These are phyloP conservation scores for Lacanobia oleracea DNA, from an alignment of 2,888 invertebrate genomes.

Conservation along the genomic window DNA sequence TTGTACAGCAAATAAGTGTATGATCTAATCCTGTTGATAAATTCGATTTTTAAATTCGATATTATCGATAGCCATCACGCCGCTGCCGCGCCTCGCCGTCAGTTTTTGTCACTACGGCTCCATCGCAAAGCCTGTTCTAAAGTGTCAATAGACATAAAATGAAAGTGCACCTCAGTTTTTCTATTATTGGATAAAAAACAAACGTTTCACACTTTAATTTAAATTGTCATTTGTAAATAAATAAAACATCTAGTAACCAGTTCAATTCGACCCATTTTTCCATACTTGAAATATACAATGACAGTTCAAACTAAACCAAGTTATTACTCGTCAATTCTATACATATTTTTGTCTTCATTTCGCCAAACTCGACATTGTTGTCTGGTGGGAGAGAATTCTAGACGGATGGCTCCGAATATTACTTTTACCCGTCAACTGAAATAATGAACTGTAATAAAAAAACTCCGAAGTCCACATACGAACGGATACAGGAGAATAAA, in stretches of 20 bases:
- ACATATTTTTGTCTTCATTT: conserved; percentile 16
- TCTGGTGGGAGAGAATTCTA: conserved; percentile 31
- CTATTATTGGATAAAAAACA: not conserved
- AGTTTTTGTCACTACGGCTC: not conserved
- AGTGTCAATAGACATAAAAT: conserved; percentile 11
- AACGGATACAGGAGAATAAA: conserved; percentile 38
- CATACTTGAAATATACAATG: not conserved
- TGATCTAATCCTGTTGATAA: not conserved
- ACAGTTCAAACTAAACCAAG: not conserved
- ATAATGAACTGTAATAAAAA: conserved; percentile 53
- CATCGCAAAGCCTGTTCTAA: conserved; percentile 3
- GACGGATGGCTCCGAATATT: conserved; percentile 49
- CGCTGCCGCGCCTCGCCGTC: not conserved
- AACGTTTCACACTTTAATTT: no score
- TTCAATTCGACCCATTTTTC: not conserved
- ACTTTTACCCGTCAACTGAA: conserved; percentile 50
- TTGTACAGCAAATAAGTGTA: not conserved
- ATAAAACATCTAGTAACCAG: not conserved
- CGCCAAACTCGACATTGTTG: conserved; percentile 25
- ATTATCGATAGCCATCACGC: not conserved
- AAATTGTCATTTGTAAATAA: not conserved
- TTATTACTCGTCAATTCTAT: not conserved
- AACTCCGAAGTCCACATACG: conserved; percentile 30
- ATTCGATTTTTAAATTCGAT: not conserved
- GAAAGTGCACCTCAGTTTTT: conserved; percentile 4